These are phyloP conservation scores for Scaptomyza caliginosa DNA, from an alignment of 2,888 invertebrate species.

Conservation along the genomic window DNA sequence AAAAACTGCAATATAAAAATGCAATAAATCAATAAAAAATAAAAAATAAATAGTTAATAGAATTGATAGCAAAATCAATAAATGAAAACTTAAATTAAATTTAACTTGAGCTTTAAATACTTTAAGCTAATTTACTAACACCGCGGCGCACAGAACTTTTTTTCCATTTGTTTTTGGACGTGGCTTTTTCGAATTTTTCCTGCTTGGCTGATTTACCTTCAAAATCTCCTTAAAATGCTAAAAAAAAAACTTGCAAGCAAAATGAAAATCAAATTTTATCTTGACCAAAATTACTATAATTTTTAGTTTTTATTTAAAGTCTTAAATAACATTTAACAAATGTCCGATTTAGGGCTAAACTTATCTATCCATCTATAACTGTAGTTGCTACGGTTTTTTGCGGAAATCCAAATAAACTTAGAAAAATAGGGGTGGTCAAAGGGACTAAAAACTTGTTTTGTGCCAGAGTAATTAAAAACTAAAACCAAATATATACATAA, in stretches of 20 bases:
- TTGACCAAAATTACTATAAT: background rate
- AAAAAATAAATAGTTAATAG: too few species aligned
- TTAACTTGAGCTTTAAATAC: slow-evolving; percentile 28
- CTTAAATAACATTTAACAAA: background rate
- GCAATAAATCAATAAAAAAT: slow-evolving; percentile 16
- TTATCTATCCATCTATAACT: background rate
- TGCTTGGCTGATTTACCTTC: too few species aligned
- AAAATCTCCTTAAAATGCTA: too few species aligned
- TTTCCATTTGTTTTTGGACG: background rate
- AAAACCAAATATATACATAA: slow-evolving; percentile 37
- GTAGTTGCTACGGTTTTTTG: background rate
- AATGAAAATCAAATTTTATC: background rate
- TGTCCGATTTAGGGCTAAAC: background rate
- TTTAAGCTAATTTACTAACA: slow-evolving; percentile 29
- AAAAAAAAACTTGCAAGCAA: background rate
- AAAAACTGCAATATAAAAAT: slow-evolving; percentile 18
- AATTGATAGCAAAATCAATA: slow-evolving; percentile 10
- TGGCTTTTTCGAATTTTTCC: background rate
- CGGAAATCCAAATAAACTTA: background rate
- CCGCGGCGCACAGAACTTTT: background rate
- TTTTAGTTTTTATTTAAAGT: too few species aligned
- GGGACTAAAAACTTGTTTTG: background rate
- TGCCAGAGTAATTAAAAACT: slow-evolving; percentile 24
- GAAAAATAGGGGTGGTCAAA: background rate
- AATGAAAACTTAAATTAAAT: slow-evolving; percentile 24